Conservation (phyloP, 2,888 invertebrate genomes). For the Polyploca ridens region DNA sequence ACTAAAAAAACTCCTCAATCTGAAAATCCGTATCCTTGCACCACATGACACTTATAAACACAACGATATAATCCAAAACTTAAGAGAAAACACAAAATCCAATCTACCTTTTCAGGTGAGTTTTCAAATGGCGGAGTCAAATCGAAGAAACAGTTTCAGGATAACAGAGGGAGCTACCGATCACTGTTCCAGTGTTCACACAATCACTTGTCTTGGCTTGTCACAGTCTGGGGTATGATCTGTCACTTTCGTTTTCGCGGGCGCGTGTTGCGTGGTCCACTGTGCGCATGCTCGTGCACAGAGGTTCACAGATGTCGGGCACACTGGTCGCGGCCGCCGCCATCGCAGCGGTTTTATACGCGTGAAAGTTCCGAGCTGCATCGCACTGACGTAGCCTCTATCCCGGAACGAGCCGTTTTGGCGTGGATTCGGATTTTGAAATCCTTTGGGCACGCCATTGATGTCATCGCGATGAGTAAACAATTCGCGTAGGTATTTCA, state of each 20-base stretch:
- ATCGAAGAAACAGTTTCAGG: conserved; percentile 74
- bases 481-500: conserved; percentile 27
- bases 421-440: conserved; percentile 69
- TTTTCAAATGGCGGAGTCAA: conserved; percentile 48
- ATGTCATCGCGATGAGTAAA: conserved; percentile 44
- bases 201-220: conserved; percentile 74
- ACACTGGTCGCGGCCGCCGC: conserved; percentile 78
- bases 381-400: conserved; percentile 52
- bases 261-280: conserved; percentile 34
- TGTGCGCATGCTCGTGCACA: conserved; percentile 52
- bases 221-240: conserved; percentile 61
- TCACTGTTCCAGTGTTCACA: conserved; percentile 80
- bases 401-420: conserved; percentile 71
- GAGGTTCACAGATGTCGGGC: conserved; percentile 52
- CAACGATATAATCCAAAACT: conserved; percentile 25
- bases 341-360: conserved; percentile 72
- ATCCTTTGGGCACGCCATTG: conserved; percentile 70
- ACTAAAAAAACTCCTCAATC: not conserved
- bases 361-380: conserved; percentile 78
- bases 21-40: not conserved
- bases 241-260: conserved; percentile 78
- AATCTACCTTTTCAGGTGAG: conserved; percentile 74
- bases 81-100: conserved; percentile 54
- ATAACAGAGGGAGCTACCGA: conserved; percentile 77
- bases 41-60: conserved; percentile 4